Evolutionary conservation across 1,140 invertebrate genomes (phyloP), one percentile per base, ranked within the genome.

Genomic region (Cydia fagiglandana): DNA sequence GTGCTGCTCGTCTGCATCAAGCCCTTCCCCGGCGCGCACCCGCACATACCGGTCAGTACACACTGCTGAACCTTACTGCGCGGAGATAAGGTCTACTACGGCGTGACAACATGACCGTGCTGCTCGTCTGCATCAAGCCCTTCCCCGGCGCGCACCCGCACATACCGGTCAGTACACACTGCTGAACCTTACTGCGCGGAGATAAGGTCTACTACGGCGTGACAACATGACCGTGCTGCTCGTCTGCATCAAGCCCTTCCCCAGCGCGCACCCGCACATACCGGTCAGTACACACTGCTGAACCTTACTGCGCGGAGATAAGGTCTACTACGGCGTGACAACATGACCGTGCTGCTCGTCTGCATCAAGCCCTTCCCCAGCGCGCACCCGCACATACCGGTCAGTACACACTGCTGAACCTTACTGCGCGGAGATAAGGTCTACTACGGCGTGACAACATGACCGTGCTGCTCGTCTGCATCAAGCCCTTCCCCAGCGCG

Each of bases 151-250:
- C 28, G 20, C 79, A 83, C 12, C 50, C 77, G 17, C 76, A 82
- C 20, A 75, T 81, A 28, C 75, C 82, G 80, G 88, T 88, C 45
- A 84, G 84, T 86, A 47, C 13, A 15, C 4, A 47, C 45, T 50
- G 13, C n/a, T n/a, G n/a, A 4, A 53, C 53, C 53, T 13, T 17
- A 56, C n/a, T 56, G 53, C 6, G 5, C 15, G 13, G 45, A 47
- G 3, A 15, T 45, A 45, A 45, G 12, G 41, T 47, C 45, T 15
- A 15, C 45, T 34, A 34, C 53, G 99, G 99, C 73, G 98, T 92
- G 99, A 99, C 91, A 99, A 99, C 93, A 99, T 99, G 99, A 99
- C 98, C 45, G 97, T 98, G 0, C 94, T 99, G 64, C 92, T 99
- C 10, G 95, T 99, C 10, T 96, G 97, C 89, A 95, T 98, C 38